These are phyloP conservation scores for Thaumetopoea pityocampa DNA, from an alignment of 1,140 invertebrate species.

Conservation along the genomic window DNA sequence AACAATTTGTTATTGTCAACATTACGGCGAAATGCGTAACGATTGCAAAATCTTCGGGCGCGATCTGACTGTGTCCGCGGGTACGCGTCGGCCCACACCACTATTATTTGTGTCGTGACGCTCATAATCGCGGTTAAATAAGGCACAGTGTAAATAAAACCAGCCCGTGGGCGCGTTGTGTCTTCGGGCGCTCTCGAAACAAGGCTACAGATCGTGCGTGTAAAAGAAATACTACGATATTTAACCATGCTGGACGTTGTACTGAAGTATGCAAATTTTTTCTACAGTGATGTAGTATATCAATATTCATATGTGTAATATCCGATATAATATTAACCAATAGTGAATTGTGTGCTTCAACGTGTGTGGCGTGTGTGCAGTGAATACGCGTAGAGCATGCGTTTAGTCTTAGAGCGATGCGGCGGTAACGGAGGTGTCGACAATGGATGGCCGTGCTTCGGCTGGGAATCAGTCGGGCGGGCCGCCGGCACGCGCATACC, in stretches of 20 bases:
- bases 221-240: too few relatives aligned
- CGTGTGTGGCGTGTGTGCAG: background rate
- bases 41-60: conserved; percentile 15
- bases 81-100: conserved; percentile 4
- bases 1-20: conserved; percentile 18
- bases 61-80: conserved; percentile 6
- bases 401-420: background rate
- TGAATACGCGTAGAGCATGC: background rate
- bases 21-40: conserved; percentile 8
- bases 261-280: too few relatives aligned
- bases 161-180: conserved; percentile 7
- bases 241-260: too few relatives aligned
- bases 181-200: conserved; percentile 1
- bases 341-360: too few relatives aligned
- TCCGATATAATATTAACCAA: too few relatives aligned
- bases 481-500: conserved; percentile 32
- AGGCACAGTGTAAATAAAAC: conserved; percentile 12
- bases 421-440: conserved; percentile 6
- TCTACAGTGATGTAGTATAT: too few relatives aligned
- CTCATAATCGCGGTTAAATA: conserved; percentile 20
- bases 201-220: too few relatives aligned
- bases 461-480: conserved; percentile 32
- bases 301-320: too few relatives aligned
- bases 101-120: conserved; percentile 20
- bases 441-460: conserved; percentile 33